phyloP scores from a whole-genome alignment of 2,113 vertebrate species.

The Ochotona curzoniae region DNA sequence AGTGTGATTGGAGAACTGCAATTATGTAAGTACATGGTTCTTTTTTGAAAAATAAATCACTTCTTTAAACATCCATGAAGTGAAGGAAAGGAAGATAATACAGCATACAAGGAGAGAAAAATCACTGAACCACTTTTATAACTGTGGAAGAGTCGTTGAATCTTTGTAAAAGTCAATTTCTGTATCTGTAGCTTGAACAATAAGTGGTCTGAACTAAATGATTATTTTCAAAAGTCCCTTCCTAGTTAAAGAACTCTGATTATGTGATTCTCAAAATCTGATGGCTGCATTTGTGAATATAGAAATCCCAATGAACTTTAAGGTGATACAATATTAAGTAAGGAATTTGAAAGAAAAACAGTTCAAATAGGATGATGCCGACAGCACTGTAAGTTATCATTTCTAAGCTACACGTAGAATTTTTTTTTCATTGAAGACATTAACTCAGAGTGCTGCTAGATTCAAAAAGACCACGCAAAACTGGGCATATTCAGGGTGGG shows the following conservation, averaged over 20 bases:
- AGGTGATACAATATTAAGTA: not conserved
- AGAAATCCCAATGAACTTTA: slow-evolving; percentile 16
- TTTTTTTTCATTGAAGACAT: not conserved
- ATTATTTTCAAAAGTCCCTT: slow-evolving; percentile 22
- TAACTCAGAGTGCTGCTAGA: not conserved
- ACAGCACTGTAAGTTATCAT: not conserved
- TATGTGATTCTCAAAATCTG: not conserved
- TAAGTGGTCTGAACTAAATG: not conserved
- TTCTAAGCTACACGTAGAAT: not conserved
- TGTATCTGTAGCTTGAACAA: not conserved
- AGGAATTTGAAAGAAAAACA: slow-evolving; percentile 10
- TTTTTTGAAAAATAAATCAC: not conserved
- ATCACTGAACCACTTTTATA: not conserved
- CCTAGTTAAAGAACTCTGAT: slow-evolving; percentile 5
- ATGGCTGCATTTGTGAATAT: not conserved
- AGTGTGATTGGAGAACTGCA: slow-evolving; percentile 30
- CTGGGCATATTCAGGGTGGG: not conserved
- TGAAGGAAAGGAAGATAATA: slow-evolving; percentile 16
- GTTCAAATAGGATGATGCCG: not conserved
- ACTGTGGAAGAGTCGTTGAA: slow-evolving; percentile 17
- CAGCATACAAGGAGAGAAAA: not conserved
- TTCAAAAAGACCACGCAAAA: not conserved
- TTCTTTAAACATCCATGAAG: slow-evolving; percentile 11
- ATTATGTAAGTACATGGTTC: not conserved
- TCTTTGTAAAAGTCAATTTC: slow-evolving; percentile 46